Evolutionary conservation across 1,140 invertebrate genomes (phyloP).

Genomic region (Bursaphelenchus mucronatus): DNA sequence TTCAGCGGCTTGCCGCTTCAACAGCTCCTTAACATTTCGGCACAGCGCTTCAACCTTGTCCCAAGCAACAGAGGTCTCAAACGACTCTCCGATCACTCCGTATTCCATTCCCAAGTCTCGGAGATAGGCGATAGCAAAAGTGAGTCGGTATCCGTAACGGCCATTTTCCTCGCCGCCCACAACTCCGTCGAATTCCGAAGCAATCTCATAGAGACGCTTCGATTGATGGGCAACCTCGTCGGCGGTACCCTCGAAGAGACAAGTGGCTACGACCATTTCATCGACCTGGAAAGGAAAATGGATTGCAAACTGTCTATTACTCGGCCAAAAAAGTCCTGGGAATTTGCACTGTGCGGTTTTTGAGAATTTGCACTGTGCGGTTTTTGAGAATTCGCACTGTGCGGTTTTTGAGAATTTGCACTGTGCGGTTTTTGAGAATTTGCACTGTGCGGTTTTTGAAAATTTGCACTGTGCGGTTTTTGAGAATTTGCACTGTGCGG

Average conservation of each 20-base stretch:
- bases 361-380: too few species aligned
- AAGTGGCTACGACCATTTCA: slow-evolving; percentile 80
- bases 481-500: too few species aligned
- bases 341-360: too few species aligned
- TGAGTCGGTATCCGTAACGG: slow-evolving; percentile 82
- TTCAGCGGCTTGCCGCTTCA: slow-evolving; percentile 71
- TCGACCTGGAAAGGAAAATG: slow-evolving; percentile 62
- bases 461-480: too few species aligned
- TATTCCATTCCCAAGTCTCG: slow-evolving; percentile 85
- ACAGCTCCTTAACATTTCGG: slow-evolving; percentile 78
- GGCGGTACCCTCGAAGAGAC: slow-evolving; percentile 69
- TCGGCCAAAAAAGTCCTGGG: too few species aligned
- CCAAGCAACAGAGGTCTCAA: slow-evolving; percentile 91
- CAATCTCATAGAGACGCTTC: slow-evolving; percentile 77
- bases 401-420: too few species aligned
- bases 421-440: too few species aligned
- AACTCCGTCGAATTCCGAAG: slow-evolving; percentile 70
- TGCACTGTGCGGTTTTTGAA: too few species aligned
- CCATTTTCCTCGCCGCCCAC: slow-evolving; percentile 87
- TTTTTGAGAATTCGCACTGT: too few species aligned
- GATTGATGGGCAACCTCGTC: slow-evolving; percentile 75
- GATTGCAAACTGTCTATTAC: too few species aligned
- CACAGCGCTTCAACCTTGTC: slow-evolving; percentile 71
- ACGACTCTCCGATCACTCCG: slow-evolving; percentile 85
- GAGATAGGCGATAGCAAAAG: slow-evolving; percentile 97